These are phyloP conservation scores for Hippocampus guttulatus DNA, from an alignment of 2,113 vertebrate genomes.

Conservation along the genomic window DNA sequence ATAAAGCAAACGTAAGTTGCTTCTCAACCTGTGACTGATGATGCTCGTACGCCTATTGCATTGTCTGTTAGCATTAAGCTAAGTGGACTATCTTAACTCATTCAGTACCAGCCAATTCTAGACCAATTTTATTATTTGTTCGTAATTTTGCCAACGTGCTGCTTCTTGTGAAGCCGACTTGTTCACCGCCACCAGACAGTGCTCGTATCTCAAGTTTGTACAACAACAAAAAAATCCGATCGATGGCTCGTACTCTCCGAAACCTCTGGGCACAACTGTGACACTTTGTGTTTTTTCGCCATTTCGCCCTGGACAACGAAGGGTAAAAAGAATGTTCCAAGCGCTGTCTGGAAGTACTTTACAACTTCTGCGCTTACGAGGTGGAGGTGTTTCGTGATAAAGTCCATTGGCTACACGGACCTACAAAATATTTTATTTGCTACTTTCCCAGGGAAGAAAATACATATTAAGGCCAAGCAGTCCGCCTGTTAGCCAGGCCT, in stretches of 20 bases:
- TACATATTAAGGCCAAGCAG: slow-evolving; percentile 38
- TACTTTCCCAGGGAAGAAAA: slow-evolving; percentile 60
- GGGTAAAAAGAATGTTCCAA: slow-evolving; percentile 68
- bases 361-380: slow-evolving; percentile 58
- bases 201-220: too few species aligned
- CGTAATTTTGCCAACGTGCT: too few species aligned
- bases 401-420: slow-evolving; percentile 51
- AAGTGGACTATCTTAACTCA: too few species aligned
- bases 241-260: background rate
- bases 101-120: too few species aligned
- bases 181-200: too few species aligned
- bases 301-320: slow-evolving; percentile 58
- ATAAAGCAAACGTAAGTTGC: too few species aligned
- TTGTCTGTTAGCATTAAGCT: too few species aligned
- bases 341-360: slow-evolving; percentile 64
- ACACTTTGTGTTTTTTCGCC: slow-evolving; percentile 15
- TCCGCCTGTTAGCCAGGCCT: slow-evolving; percentile 47
- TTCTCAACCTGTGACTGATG: too few species aligned
- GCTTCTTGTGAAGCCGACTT: too few species aligned
- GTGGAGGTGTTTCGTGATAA: slow-evolving; percentile 68
- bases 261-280: background rate
- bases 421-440: slow-evolving; percentile 65
- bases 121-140: too few species aligned
- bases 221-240: background rate
- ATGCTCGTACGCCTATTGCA: too few species aligned